Evolutionary conservation across 2,888 invertebrate genomes (phyloP).

Genomic region (Polymixis lichenea): DNA sequence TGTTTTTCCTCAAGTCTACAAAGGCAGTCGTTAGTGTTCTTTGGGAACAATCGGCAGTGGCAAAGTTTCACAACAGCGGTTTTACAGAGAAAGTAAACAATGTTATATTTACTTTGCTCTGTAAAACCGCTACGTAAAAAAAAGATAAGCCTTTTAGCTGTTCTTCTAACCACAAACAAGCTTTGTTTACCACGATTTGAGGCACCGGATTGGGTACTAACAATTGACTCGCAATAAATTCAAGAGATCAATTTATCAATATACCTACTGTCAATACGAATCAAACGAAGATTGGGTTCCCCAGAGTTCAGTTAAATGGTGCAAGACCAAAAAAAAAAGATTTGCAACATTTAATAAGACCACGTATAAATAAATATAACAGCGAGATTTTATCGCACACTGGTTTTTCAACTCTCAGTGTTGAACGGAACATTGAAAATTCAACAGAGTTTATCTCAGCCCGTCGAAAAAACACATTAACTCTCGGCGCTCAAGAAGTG

Average conservation of each 20-base stretch:
- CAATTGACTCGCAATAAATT: conserved; percentile 14
- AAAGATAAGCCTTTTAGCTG: conserved; percentile 3
- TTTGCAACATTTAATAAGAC: background rate
- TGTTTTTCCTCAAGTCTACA: background rate
- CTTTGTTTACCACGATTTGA: conserved; percentile 19
- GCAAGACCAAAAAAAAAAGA: background rate
- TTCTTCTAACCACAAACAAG: conserved; percentile 36
- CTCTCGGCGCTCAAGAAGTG: too few relatives aligned
- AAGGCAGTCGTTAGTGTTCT: background rate
- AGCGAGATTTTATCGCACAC: too few relatives aligned
- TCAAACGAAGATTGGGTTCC: background rate
- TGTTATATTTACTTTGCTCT: background rate
- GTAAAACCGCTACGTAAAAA: conserved; percentile 3
- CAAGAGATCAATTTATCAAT: conserved; percentile 10
- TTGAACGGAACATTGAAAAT: too few relatives aligned
- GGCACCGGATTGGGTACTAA: conserved; percentile 3
- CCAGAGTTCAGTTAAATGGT: background rate
- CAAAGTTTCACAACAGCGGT: background rate
- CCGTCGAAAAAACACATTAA: too few relatives aligned
- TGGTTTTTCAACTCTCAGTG: too few relatives aligned
- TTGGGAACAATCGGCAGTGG: background rate
- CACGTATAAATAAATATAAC: too few relatives aligned
- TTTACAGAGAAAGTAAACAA: too few relatives aligned
- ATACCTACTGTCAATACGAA: background rate
- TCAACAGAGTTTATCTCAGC: too few relatives aligned